Evolutionary conservation across 92 coral and sea anemone species (phyloP), one percentile per base, ranked within the genome.

Genomic region (Blastomussa wellsi): DNA sequence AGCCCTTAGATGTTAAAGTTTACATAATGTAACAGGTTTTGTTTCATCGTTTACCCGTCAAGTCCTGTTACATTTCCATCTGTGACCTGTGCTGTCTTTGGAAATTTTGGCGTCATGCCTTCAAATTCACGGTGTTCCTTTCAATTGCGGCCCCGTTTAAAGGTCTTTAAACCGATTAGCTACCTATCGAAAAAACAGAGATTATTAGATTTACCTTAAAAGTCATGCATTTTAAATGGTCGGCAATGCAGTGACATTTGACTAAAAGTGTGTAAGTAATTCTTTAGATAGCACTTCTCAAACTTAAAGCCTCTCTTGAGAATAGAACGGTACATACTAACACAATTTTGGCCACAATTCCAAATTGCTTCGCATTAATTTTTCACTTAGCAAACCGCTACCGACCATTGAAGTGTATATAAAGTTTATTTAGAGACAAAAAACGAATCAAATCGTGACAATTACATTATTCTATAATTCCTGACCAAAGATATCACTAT

Each of bases 91-190:
- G 39, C 42, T 62, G 24, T 68, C 39, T 68, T 68, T 68, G 20
- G 38, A 19, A 15, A 37, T 4, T 14, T 32, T 68, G n/a, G 39
- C 35, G 13, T 35, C 44, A 57, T 57, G 31, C 29, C 29, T 24
- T 68, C 26, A 12, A 35, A 15, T 16, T 31, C 16, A 68, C 22
- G 42, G 24, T 24, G 16, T 35, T 31, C 41, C 26, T 32, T 33
- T 37, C 41, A 12, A 67, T 68, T 20, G 8, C 17, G 74, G 74
- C n/a, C 22, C 74, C 8, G 74, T 68, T 68, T 68, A n/a, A n/a
- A n/a, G n/a, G n/a, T n/a, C n/a, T n/a, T n/a, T n/a, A 68, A 68
- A 68, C 37, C 44, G 74, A 68, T 68, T 68, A 68, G 39, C 44
- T 68, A 68, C 39, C 20, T 24, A n/a, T n/a, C n/a, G 35, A 68